Evolutionary conservation across 2,113 vertebrate species (phyloP).

Genomic region (Charina bottae): DNA sequence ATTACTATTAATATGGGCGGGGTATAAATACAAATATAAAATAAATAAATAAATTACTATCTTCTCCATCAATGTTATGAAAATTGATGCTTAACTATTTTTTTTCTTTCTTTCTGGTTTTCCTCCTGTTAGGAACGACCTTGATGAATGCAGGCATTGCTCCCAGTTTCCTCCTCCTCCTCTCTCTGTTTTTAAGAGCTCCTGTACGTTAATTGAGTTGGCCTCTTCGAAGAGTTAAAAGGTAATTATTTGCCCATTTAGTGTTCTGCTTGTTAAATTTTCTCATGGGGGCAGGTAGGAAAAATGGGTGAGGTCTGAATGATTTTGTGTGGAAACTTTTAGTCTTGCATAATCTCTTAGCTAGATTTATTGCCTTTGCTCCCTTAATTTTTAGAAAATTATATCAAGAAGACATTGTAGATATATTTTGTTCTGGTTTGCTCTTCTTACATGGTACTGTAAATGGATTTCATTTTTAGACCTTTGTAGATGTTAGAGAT

Average conservation of each 20-base stretch:
- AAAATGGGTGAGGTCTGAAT: constrained; percentile 20
- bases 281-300: constrained; percentile 29
- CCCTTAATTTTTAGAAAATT: not conserved
- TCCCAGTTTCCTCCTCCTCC: not conserved
- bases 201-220: constrained; percentile 61
- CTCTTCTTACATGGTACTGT: not conserved
- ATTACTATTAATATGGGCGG: too few relatives aligned
- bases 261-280: constrained; percentile 48
- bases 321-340: not conserved
- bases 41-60: too few relatives aligned
- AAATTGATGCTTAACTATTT: constrained; percentile 25
- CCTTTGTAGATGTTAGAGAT: not conserved
- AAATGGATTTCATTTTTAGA: not conserved
- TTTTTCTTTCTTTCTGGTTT: not conserved
- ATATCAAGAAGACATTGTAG: not conserved
- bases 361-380: constrained; percentile 11
- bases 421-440: not conserved
- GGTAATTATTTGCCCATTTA: constrained; percentile 49
- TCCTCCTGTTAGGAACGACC: constrained; percentile 43
- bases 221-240: constrained; percentile 69
- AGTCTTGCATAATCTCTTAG: constrained; percentile 13
- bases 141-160: constrained; percentile 26
- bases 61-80: not conserved
- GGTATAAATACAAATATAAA: too few relatives aligned
- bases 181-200: constrained; percentile 53